phyloP scores from a whole-genome alignment of 2,113 vertebrate species.

The Indicator maculatus region DNA sequence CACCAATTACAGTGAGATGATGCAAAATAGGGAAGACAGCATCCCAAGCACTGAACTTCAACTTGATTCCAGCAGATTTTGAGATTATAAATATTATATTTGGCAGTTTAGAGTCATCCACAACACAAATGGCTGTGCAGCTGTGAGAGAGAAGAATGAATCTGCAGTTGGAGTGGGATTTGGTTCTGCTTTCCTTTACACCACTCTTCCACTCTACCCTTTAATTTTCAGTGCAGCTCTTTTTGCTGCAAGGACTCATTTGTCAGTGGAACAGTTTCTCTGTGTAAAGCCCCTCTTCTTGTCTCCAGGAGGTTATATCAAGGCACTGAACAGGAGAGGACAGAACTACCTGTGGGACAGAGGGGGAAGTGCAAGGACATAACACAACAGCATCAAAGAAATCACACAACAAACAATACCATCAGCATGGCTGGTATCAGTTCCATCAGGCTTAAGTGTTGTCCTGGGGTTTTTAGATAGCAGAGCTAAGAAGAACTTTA shows the following conservation, averaged over 20 bases:
- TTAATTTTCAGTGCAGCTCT: background rate
- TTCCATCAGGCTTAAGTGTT: background rate
- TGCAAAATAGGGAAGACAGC: background rate
- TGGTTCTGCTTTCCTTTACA: background rate
- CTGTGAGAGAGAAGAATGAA: background rate
- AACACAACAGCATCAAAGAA: background rate
- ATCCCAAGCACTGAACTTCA: background rate
- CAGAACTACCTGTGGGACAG: background rate
- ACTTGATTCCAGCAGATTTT: background rate
- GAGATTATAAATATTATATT: conserved; percentile 35
- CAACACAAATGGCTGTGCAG: background rate
- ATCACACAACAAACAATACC: background rate
- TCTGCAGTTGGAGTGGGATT: background rate
- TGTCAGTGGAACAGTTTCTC: background rate
- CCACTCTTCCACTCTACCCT: background rate
- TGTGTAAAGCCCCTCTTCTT: background rate
- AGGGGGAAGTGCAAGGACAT: background rate
- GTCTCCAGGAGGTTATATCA: background rate
- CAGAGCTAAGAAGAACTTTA: background rate
- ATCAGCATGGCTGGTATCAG: background rate
- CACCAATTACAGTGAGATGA: conserved; percentile 1
- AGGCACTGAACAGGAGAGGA: background rate
- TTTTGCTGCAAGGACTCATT: background rate
- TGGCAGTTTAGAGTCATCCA: conserved; percentile 7
- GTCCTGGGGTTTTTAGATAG: background rate